Evolutionary conservation across 2,113 vertebrate genomes (phyloP).

Genomic region (Orientallactaga bullata): DNA sequence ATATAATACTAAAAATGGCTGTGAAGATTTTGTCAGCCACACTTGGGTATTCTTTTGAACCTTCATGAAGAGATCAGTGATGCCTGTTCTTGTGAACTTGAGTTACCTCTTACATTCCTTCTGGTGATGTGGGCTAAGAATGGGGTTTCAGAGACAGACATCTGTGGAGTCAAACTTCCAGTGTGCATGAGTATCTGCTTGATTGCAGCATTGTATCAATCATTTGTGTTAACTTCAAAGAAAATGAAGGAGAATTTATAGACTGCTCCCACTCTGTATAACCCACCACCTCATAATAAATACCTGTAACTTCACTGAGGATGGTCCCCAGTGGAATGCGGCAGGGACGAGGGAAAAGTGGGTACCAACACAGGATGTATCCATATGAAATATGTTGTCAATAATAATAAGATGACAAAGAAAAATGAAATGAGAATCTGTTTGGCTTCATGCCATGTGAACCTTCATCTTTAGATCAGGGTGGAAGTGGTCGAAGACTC

Average conservation of each 20-base stretch:
- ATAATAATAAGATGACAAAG: too few relatives aligned
- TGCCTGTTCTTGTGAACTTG: neutral
- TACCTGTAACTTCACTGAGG: too few relatives aligned
- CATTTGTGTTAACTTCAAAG: neutral
- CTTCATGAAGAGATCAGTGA: neutral
- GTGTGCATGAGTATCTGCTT: neutral
- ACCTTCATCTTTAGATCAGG: neutral
- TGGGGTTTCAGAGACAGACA: neutral
- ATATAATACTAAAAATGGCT: neutral
- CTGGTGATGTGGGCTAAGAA: neutral
- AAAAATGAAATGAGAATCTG: neutral
- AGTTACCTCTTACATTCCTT: neutral
- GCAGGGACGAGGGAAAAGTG: too few relatives aligned
- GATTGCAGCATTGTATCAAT: neutral
- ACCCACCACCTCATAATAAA: too few relatives aligned
- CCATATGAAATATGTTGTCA: too few relatives aligned
- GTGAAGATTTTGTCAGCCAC: neutral
- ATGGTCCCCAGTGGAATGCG: too few relatives aligned
- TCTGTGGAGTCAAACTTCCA: neutral
- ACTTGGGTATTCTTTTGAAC: neutral
- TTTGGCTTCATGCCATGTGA: neutral
- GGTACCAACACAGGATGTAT: too few relatives aligned
- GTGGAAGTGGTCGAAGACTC: neutral
- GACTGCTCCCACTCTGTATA: neutral
- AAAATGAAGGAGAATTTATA: neutral